Evolutionary conservation across 2,113 vertebrate genomes (phyloP), one percentile per base, ranked within the genome.

Genomic region (Galbula dea): DNA sequence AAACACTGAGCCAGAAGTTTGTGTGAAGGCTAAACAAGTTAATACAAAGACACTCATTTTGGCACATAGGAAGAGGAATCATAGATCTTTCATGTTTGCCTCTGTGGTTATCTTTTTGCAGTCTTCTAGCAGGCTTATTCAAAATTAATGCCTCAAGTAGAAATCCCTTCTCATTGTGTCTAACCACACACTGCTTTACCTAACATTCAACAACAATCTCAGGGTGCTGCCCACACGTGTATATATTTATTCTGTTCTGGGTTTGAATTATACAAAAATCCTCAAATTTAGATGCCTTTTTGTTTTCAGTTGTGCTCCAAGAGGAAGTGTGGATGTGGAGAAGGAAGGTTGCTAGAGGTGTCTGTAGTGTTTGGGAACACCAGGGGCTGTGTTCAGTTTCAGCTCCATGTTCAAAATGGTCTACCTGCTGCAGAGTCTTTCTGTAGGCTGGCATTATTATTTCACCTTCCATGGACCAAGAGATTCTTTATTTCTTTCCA

Each of bases 21-120:
- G 65, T 84, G 71, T 91, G 75, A 87, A 92, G 37, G 36, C 71
- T 87, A 94, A 93, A 94, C 87, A 94, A 83, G 62, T 86, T 94
- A 92, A 94, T 94, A 85, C 74, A 80, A 80, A 91, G 75, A 23
- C 34, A 69, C 15, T 80, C 0, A 8, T 87, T 92, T 89, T 91
- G 82, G 51, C 84, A 67, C 30, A 12, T n/a, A 34, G 29, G 66
- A 68, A 76, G 58, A 89, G 22, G 43, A 73, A 79, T 62, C 32
- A 20, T 27, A 29, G 34, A 36, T 84, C 62, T 72, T 79, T 49
- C 23, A 2, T 76, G 27, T 73, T 84, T 78, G 37, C 8, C 14
- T 73, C 5, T 75, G 29, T 71, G 6, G 15, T 86, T 86, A 76
- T 93, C 49, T 61, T 86, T 90, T 83, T 65, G 48, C 21, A 57